These are phyloP conservation scores for Euura saliciscinereae DNA, from an alignment of 1,140 invertebrate genomes.

Conservation along the genomic window DNA sequence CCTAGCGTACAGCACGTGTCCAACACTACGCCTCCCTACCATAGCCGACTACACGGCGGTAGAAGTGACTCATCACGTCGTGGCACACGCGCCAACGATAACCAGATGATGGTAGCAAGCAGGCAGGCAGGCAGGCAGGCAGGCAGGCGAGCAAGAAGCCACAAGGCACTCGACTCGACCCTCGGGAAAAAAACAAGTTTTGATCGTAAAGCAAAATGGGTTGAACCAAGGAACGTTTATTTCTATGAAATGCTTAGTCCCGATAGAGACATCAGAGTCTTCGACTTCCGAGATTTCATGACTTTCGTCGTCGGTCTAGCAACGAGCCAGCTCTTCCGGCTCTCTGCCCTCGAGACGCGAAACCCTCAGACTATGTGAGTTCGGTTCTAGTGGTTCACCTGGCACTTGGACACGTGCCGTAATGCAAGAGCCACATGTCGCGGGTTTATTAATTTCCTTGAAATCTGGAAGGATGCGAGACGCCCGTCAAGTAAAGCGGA, in stretches of 20 bases:
- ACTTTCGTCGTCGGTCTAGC: too few relatives aligned
- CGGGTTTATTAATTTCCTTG: too few relatives aligned
- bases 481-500: too few relatives aligned
- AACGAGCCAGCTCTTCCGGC: neutral
- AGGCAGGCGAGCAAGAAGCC: neutral
- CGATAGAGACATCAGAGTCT: neutral
- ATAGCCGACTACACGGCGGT: neutral
- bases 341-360: neutral
- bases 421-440: conserved; percentile 25
- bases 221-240: neutral
- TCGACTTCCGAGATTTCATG: neutral
- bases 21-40: neutral
- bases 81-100: conserved; percentile 3
- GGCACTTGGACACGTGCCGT: conserved; percentile 52
- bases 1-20: neutral
- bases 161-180: neutral
- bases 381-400: conserved; percentile 41
- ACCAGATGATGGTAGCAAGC: neutral
- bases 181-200: neutral
- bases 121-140: too few relatives aligned
- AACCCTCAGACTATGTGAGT: conserved; percentile 40
- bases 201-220: neutral
- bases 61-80: conserved; percentile 5
- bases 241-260: neutral
- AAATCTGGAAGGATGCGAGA: too few relatives aligned